Conservation (phyloP, 2,113 vertebrate genomes). For the Rhinoptilus africanus region DNA sequence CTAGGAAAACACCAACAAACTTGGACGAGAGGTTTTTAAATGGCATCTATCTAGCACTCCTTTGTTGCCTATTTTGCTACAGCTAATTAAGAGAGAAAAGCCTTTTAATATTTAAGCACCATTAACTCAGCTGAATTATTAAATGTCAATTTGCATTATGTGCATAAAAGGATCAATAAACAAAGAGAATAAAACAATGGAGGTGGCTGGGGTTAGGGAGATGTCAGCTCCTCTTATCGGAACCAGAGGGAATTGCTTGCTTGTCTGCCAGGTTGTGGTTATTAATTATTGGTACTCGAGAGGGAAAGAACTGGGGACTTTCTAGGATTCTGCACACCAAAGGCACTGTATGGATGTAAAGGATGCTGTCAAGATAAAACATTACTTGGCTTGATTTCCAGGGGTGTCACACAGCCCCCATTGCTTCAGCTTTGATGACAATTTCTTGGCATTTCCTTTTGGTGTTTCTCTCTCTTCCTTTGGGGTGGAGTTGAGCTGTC, state of each 20-base stretch:
- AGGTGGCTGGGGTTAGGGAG: conserved; percentile 1
- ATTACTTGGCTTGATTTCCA: conserved; percentile 21
- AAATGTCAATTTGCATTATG: conserved; percentile 78
- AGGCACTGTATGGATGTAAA: neutral
- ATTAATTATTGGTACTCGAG: neutral
- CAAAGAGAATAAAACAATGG: conserved; percentile 47
- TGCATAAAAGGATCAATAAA: conserved; percentile 77
- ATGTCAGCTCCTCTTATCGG: conserved; percentile 54
- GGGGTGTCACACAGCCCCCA: neutral
- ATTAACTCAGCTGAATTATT: conserved; percentile 77
- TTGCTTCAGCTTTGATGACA: neutral
- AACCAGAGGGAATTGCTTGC: neutral
- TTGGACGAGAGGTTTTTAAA: neutral
- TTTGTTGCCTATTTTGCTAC: conserved; percentile 65
- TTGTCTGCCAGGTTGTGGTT: neutral
- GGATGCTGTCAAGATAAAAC: conserved; percentile 35
- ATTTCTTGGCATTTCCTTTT: neutral
- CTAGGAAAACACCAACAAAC: neutral
- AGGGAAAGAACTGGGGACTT: neutral
- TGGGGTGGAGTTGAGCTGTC: neutral
- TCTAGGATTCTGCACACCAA: neutral
- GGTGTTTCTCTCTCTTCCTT: neutral
- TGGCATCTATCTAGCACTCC: conserved; percentile 18
- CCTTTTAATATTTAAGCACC: conserved; percentile 77
- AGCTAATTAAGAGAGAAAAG: conserved; percentile 79